These are phyloP conservation scores for Eidolon helvum DNA, from an alignment of 2,113 vertebrate species.

Conservation along the genomic window DNA sequence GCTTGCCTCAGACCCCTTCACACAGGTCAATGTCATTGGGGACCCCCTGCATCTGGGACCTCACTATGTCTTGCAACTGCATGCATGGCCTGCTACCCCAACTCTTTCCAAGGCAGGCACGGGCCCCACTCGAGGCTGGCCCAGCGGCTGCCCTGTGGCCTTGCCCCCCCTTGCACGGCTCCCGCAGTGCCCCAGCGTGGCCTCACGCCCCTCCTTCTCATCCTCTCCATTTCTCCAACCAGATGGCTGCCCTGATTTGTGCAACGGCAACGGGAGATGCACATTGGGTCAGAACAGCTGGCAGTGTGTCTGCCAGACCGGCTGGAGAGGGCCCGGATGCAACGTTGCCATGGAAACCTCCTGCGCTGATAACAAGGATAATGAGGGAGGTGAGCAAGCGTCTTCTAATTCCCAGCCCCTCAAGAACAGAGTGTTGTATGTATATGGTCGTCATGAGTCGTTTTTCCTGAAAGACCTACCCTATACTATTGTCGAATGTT, in stretches of 20 bases:
- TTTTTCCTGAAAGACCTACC: constrained; percentile 59
- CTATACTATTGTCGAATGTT: neutral
- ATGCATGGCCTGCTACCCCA: constrained; percentile 58
- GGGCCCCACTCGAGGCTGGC: constrained; percentile 67
- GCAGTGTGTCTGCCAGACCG: constrained; percentile 99
- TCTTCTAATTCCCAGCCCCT: constrained; percentile 75
- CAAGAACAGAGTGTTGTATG: constrained; percentile 42
- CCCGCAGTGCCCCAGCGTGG: constrained; percentile 64
- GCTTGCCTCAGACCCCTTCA: constrained; percentile 53
- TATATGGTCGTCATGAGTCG: neutral
- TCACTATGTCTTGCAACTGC: constrained; percentile 65
- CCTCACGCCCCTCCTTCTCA: constrained; percentile 79
- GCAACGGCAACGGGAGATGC: constrained; percentile 98
- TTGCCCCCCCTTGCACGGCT: constrained; percentile 73
- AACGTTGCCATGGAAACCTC: constrained; percentile 99
- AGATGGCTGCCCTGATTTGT: constrained; percentile 99
- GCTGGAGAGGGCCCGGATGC: constrained; percentile 98
- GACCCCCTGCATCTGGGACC: constrained; percentile 56
- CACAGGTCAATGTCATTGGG: constrained; percentile 66
- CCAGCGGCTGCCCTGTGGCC: constrained; percentile 81
- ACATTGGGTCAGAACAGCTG: constrained; percentile 99
- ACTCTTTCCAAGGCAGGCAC: constrained; percentile 45
- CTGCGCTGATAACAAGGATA: constrained; percentile 99
- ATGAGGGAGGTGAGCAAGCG: constrained; percentile 96
- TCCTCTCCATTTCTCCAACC: constrained; percentile 86